Evolutionary conservation across 2,888 invertebrate genomes (phyloP).

Genomic region (Dorcus parallelipipedus): DNA sequence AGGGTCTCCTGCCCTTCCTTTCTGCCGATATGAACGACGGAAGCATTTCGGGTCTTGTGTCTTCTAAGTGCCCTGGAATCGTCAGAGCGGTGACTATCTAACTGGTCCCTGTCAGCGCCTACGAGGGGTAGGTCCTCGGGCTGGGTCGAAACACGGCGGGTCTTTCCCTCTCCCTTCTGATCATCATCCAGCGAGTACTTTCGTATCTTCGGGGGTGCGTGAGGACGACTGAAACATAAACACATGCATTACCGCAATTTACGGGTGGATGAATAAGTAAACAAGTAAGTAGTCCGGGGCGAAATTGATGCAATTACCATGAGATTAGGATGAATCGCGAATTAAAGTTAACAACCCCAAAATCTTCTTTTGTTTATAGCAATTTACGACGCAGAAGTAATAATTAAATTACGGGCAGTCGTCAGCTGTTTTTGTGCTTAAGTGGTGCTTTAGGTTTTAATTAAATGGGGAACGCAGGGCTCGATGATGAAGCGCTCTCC

Average conservation of each 20-base stretch:
- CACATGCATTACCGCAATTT: neutral
- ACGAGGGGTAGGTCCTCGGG: conserved; percentile 75
- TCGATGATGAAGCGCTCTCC: too few relatives aligned
- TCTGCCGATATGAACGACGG: conserved; percentile 60
- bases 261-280: neutral
- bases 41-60: conserved; percentile 57
- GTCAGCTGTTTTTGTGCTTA: too few relatives aligned
- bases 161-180: conserved; percentile 33
- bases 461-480: too few relatives aligned
- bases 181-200: conserved; percentile 79
- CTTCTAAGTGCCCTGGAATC: conserved; percentile 67
- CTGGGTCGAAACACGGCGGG: conserved; percentile 62
- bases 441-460: too few relatives aligned
- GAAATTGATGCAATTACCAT: neutral
- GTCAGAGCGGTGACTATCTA: conserved; percentile 71
- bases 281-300: neutral
- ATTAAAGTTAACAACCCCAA: neutral
- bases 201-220: conserved; percentile 59
- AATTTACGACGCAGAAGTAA: too few relatives aligned
- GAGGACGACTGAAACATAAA: conserved; percentile 52
- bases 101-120: conserved; percentile 76
- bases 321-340: neutral
- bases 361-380: neutral
- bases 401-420: too few relatives aligned
- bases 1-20: conserved; percentile 56